Evolutionary conservation across 2,888 invertebrate species (phyloP).

Genomic region (Phoenoteleia sp.): DNA sequence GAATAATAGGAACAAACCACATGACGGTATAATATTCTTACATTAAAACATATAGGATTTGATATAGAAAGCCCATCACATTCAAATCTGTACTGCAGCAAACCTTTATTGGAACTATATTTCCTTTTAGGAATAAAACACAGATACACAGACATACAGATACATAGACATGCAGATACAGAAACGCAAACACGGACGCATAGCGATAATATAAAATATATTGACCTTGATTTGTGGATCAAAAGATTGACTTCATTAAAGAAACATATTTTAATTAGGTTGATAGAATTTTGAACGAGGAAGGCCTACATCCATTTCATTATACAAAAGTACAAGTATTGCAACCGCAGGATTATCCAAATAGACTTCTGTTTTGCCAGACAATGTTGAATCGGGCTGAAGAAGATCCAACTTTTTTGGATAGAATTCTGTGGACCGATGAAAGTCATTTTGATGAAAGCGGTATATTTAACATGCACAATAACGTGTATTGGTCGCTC

Average conservation of each 20-base stretch:
- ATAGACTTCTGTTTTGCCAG: background rate
- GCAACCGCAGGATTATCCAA: background rate
- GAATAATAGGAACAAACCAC: background rate
- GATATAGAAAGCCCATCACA: too few species aligned
- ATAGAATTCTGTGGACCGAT: constrained; percentile 18
- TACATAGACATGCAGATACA: too few species aligned
- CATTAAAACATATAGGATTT: too few species aligned
- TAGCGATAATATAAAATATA: too few species aligned
- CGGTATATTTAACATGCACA: constrained; percentile 27
- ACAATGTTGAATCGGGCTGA: background rate
- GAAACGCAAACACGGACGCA: too few species aligned
- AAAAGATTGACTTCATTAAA: too few species aligned
- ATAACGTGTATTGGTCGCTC: constrained; percentile 19
- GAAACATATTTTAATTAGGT: too few species aligned
- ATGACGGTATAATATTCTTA: background rate
- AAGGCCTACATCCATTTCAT: constrained; percentile 2
- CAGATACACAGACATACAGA: too few species aligned
- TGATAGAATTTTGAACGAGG: background rate
- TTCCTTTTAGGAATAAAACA: too few species aligned
- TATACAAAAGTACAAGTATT: constrained; percentile 4
- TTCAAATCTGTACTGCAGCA: too few species aligned
- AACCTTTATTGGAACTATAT: too few species aligned
- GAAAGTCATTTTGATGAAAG: constrained; percentile 30
- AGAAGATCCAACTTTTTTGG: background rate
- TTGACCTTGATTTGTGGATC: too few species aligned